Evolutionary conservation across 1,140 invertebrate genomes (phyloP), one percentile per base, ranked within the genome.

Genomic region (Littorina saxatilis): DNA sequence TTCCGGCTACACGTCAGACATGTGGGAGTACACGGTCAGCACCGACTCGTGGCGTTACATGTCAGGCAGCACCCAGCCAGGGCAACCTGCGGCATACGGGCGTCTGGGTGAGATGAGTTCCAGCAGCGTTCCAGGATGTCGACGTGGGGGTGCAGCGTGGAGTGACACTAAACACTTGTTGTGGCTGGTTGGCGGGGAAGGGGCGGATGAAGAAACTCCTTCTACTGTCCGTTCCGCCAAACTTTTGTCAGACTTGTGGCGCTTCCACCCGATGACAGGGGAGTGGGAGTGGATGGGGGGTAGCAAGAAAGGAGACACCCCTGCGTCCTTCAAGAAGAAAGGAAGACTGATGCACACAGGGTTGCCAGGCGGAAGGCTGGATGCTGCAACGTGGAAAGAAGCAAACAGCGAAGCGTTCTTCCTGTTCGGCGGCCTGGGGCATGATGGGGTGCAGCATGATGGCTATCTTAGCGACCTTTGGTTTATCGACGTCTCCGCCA

Each of bases 121-220:
- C 0, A 68, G 55, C 2, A 82, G 63, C 50, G 3, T 68, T 1
- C 88, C 88, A 23, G 84, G 85, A 15, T 82, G 88, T 63, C 83
- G 88, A 32, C 29, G 82, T 15, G 66, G 82, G 32, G 78, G 82
- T 35, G 83, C 84, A 4, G 58, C 83, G 3, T 89, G 86, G 86
- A 76, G 77, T 68, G 86, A 89, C 58, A 29, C 58, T 23, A 37
- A 78, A 0, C 81, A 79, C 4, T 76, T 83, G 27, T 68, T 89
- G n/a, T 89, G 88, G 88, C 75, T 89, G 79, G 87, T 87, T 83
- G 88, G 88, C 11, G 88, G 88, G 7, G 85, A 85, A 35, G 86
- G 88, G 11, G 79, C 78, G 27, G 85, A 86, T 66, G 39, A 29
- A 15, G 40, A 43, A 2, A 74, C 66, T 4, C 27, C 81, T 13